Evolutionary conservation across 2,797 vertebrate genomes (phyloP).

Genomic region (Enteromius fasciolatus): DNA sequence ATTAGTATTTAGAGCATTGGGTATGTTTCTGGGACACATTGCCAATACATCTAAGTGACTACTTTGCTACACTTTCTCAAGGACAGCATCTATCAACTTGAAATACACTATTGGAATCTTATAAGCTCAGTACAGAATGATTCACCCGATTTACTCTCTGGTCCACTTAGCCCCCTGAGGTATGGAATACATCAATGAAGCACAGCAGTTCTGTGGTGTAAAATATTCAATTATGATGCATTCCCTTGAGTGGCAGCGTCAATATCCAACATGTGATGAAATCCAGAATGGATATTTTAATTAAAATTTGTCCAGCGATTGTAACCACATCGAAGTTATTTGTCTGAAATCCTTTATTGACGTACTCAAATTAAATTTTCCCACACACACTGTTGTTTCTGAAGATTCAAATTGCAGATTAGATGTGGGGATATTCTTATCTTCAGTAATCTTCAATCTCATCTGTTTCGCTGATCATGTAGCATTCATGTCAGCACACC

Average conservation of each 20-base stretch:
- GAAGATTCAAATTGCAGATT: constrained; percentile 41
- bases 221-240: constrained; percentile 60
- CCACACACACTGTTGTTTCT: constrained; percentile 40
- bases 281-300: constrained; percentile 59
- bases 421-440: constrained; percentile 51
- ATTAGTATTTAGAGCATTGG: constrained; percentile 41
- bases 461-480: constrained; percentile 33
- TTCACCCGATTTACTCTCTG: constrained; percentile 42
- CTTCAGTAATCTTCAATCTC: constrained; percentile 45
- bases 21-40: constrained; percentile 40
- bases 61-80: constrained; percentile 56
- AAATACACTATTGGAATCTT: constrained; percentile 59
- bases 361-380: constrained; percentile 32
- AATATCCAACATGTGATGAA: constrained; percentile 57
- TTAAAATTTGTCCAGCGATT: constrained; percentile 57
- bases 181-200: constrained; percentile 48
- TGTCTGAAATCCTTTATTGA: constrained; percentile 56
- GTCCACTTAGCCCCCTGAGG: constrained; percentile 46
- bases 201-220: constrained; percentile 35
- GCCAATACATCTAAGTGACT: constrained; percentile 55
- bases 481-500: constrained; percentile 15
- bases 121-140: constrained; percentile 37
- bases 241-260: constrained; percentile 53
- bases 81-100: constrained; percentile 59
- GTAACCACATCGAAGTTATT: constrained; percentile 50